These are phyloP conservation scores for Aplysina aerophoba DNA, from an alignment of 37 sponge, comb jelly and placozoan species.

Conservation along the genomic window DNA sequence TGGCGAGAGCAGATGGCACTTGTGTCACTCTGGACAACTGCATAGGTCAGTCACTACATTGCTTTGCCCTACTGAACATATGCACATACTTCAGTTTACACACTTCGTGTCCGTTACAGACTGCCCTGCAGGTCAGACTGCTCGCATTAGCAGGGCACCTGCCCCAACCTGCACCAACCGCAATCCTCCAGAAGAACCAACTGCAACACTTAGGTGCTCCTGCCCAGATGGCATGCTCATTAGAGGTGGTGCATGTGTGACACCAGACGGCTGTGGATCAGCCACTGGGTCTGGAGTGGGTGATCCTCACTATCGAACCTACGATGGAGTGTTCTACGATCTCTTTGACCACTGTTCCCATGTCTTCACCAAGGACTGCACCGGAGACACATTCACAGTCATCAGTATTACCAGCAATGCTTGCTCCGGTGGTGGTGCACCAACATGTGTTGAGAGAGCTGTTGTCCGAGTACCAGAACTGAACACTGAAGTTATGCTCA, in stretches of 20 bases:
- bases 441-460: slow-evolving; percentile 24
- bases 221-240: slow-evolving; percentile 7
- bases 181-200: not conserved
- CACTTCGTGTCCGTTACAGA: not conserved
- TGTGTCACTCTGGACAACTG: not conserved
- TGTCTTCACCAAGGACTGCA: slow-evolving; percentile 1
- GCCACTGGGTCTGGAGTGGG: not conserved
- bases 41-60: slow-evolving; percentile 8
- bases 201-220: not conserved
- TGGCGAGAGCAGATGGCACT: not conserved
- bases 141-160: not conserved
- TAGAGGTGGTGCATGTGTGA: not conserved
- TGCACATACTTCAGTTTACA: not conserved
- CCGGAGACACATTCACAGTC: slow-evolving; percentile 1
- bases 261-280: not conserved
- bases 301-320: slow-evolving; percentile 26
- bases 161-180: not conserved
- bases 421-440: slow-evolving; percentile 6
- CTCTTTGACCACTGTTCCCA: slow-evolving; percentile 36
- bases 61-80: not conserved
- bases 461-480: slow-evolving; percentile 13
- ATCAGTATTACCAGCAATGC: not conserved
- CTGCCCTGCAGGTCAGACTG: not conserved
- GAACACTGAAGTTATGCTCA: no score
- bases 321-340: slow-evolving; percentile 16